A percentile compares a stretch with the other conserved stretches of the same genome.
Evolutionary conservation across 1,140 invertebrate genomes (phyloP).

Genomic region (Drosophila tropicalis): DNA sequence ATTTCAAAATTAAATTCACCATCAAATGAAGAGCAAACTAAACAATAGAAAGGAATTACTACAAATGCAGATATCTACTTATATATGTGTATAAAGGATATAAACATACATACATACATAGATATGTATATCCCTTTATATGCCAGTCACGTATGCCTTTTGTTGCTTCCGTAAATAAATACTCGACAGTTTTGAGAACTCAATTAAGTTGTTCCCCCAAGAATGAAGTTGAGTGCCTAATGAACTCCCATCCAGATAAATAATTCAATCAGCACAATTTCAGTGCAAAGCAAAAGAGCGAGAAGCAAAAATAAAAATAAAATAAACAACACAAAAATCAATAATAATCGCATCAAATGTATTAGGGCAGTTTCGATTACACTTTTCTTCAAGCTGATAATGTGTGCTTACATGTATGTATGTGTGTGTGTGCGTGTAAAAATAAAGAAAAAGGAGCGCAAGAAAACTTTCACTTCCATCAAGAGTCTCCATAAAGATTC

Average conservation of each 20-base stretch:
- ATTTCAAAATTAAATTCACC: constrained; percentile 59
- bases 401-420: constrained; percentile 30
- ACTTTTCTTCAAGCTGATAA: constrained; percentile 45
- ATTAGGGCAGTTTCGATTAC: constrained; percentile 44
- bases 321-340: constrained; percentile 56
- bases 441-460: neutral
- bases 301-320: constrained; percentile 3
- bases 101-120: no score
- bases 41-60: constrained; percentile 33
- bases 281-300: constrained; percentile 9
- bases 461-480: constrained; percentile 40
- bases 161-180: constrained; percentile 54
- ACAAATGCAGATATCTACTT: constrained; percentile 10
- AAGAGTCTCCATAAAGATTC: constrained; percentile 73
- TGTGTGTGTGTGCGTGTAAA: constrained; percentile 10
- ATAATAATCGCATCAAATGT: constrained; percentile 72
- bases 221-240: constrained; percentile 35
- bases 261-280: constrained; percentile 69
- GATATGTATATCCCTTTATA: constrained; percentile 23
- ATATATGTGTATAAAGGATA: neutral
- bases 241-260: constrained; percentile 51
- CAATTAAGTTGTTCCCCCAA: constrained; percentile 49
- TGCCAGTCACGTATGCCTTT: constrained; percentile 55
- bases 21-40: constrained; percentile 34
- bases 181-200: constrained; percentile 54